Percentiles rank a stretch among this genome's conserved stretches.
These are phyloP conservation scores for Enhydra lutris DNA, from an alignment of 2,113 vertebrate genomes.

Conservation along the genomic window DNA sequence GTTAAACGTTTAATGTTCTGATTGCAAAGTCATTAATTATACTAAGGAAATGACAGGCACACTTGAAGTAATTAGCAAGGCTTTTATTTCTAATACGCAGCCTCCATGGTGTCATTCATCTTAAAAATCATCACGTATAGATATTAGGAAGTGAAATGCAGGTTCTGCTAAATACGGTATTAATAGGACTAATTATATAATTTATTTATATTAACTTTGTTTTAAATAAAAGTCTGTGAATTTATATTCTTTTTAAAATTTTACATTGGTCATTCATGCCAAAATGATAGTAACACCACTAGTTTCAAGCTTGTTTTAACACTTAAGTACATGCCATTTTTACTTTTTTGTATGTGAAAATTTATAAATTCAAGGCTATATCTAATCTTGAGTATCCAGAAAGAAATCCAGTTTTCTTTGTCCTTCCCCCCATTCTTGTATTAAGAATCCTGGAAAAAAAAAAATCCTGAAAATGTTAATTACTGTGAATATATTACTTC, in stretches of 20 bases:
- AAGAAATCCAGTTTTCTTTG: background rate
- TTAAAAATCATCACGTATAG: conserved; percentile 52
- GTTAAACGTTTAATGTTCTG: background rate
- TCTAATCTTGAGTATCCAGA: background rate
- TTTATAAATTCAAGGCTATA: background rate
- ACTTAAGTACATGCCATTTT: background rate
- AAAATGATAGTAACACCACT: background rate
- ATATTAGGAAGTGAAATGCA: conserved; percentile 51
- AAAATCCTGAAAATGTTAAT: background rate
- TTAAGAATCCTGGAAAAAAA: background rate
- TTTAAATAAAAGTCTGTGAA: conserved; percentile 12
- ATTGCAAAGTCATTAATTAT: background rate
- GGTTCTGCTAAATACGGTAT: conserved; percentile 47
- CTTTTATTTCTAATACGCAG: conserved; percentile 67
- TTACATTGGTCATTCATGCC: background rate
- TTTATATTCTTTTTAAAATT: background rate
- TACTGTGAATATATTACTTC: background rate
- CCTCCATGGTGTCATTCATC: conserved; percentile 62
- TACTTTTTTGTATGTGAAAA: background rate
- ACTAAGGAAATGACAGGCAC: background rate
- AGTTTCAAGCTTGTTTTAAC: conserved; percentile 39
- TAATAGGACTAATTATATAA: conserved; percentile 50
- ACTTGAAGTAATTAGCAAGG: conserved; percentile 67
- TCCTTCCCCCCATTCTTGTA: background rate
- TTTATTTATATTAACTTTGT: conserved; percentile 67